Evolutionary conservation across 2,113 vertebrate species (phyloP).

Genomic region (Ceyx cyanopectus): DNA sequence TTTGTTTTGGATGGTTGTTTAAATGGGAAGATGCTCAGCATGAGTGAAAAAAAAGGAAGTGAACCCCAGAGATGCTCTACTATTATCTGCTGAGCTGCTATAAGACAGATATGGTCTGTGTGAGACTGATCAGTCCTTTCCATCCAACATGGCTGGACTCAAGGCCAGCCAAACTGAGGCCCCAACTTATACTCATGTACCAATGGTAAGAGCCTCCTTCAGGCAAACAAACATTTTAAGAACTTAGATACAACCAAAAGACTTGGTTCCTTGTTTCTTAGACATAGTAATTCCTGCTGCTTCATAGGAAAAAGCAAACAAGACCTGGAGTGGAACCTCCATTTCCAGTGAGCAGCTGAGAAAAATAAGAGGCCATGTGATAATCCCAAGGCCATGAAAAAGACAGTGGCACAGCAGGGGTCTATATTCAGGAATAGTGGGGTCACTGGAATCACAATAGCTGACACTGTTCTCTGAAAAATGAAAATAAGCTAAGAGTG

Average conservation of each 20-base stretch:
- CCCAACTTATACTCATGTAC: not conserved
- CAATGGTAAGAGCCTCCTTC: not conserved
- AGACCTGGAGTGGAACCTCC: not conserved
- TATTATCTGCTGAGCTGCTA: conserved; percentile 17
- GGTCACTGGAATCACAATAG: not conserved
- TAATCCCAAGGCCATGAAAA: not conserved
- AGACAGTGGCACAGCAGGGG: not conserved
- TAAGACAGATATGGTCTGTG: not conserved
- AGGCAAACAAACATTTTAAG: not conserved
- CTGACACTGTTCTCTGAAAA: not conserved
- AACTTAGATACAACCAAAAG: not conserved
- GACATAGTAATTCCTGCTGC: not conserved
- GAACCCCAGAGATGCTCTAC: conserved; percentile 2
- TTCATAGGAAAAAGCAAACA: conserved; percentile 4
- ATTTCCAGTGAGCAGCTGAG: not conserved
- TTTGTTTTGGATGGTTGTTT: conserved; percentile 55
- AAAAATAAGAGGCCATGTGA: not conserved
- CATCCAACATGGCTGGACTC: not conserved
- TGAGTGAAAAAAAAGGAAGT: conserved; percentile 47
- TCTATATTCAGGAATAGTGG: not conserved
- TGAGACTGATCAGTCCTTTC: not conserved
- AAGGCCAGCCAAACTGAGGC: not conserved
- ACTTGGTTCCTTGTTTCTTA: not conserved
- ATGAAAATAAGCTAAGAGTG: not conserved
- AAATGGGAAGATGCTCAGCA: conserved; percentile 43